A percentile compares a stretch with the other conserved stretches of the same genome.
phyloP scores from a whole-genome alignment of 2,113 vertebrate species.

The Tautogolabrus adspersus region DNA sequence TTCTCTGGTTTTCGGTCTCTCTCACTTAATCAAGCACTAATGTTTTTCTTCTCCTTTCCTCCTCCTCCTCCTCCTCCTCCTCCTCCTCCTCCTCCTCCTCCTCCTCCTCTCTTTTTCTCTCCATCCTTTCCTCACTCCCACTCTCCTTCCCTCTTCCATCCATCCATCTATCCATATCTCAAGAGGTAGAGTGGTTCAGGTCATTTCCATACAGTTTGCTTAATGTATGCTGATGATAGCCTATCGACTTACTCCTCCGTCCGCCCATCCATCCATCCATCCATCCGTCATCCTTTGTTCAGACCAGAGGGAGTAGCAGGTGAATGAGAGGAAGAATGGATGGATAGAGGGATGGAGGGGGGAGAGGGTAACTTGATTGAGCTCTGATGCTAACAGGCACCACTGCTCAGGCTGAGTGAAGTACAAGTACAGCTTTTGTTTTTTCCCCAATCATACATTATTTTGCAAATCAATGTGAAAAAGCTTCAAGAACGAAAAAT shows the following conservation, averaged over 20 bases:
- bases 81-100: conserved; percentile 16
- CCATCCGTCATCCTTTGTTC: conserved; percentile 34
- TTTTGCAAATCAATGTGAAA: neutral
- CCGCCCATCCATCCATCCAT: conserved; percentile 27
- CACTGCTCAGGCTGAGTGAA: conserved; percentile 16
- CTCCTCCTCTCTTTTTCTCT: too few species aligned
- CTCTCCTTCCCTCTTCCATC: conserved; percentile 7
- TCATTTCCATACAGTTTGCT: conserved; percentile 71
- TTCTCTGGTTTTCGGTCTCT: conserved; percentile 40
- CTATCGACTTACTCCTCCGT: conserved; percentile 73
- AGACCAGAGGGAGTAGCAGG: conserved; percentile 60
- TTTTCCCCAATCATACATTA: conserved; percentile 38
- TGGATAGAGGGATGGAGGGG: conserved; percentile 11
- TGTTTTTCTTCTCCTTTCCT: conserved; percentile 31
- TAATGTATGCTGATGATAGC: conserved; percentile 76
- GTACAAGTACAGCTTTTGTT: conserved; percentile 25
- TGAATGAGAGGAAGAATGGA: conserved; percentile 32
- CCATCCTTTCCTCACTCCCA: neutral
- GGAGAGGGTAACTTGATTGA: conserved; percentile 64
- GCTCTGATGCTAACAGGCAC: conserved; percentile 34
- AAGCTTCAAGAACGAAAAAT: too few species aligned
- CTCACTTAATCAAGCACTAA: conserved; percentile 39
- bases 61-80: conserved; percentile 7
- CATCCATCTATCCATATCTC: conserved; percentile 27
- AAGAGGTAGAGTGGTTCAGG: conserved; percentile 59